phyloP scores from a whole-genome alignment of 2,113 vertebrate genomes.

The Dasypus novemcinctus region DNA sequence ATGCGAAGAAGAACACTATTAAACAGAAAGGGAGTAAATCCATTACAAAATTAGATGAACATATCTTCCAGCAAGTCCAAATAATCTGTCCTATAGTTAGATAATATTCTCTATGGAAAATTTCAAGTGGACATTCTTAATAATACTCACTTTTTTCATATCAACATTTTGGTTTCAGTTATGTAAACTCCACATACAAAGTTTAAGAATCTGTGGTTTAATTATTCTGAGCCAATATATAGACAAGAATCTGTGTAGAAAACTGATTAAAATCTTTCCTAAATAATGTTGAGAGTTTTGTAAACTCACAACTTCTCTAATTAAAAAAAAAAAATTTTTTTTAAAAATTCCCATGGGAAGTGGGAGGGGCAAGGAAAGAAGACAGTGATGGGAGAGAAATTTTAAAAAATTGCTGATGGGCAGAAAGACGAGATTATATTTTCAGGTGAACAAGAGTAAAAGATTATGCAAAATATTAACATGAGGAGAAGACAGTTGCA shows the following conservation, averaged over 20 bases:
- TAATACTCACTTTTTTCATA: background rate
- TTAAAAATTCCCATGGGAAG: background rate
- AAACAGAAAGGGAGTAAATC: background rate
- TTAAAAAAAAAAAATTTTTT: conserved; percentile 14
- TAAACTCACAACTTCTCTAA: background rate
- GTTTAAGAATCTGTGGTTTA: background rate
- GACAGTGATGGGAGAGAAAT: background rate
- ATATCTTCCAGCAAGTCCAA: background rate
- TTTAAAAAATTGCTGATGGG: background rate
- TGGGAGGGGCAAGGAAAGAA: background rate
- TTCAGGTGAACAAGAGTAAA: background rate
- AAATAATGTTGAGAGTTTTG: background rate
- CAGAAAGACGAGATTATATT: background rate
- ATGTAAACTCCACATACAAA: background rate
- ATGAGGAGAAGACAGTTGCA: background rate
- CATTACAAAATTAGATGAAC: background rate
- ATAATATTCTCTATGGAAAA: background rate
- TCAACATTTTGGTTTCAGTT: background rate
- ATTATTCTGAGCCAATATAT: background rate
- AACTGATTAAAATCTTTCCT: background rate
- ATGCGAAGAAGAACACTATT: background rate
- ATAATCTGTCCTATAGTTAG: background rate
- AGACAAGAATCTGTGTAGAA: background rate
- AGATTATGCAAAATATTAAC: background rate
- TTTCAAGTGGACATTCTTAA: background rate